These are phyloP conservation scores for Cavia porcellus DNA, from an alignment of 2,113 vertebrate genomes.

Conservation along the genomic window DNA sequence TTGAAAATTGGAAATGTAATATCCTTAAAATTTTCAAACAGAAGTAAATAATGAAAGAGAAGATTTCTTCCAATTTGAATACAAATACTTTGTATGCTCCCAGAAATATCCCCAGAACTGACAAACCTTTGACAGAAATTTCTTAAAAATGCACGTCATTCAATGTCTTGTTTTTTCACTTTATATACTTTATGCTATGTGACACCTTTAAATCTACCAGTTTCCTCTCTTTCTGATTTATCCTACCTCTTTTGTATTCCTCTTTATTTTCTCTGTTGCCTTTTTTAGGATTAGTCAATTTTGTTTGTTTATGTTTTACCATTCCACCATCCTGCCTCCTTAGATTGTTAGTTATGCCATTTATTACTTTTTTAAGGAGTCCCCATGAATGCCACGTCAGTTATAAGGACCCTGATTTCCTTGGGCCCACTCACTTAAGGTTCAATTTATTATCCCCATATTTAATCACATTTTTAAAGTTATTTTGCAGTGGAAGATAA, in stretches of 20 bases:
- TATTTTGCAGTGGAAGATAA: neutral
- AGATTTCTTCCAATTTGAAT: neutral
- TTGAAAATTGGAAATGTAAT: constrained; percentile 17
- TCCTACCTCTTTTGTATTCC: neutral
- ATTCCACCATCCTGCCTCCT: neutral
- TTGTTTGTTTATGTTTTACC: neutral
- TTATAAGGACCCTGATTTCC: neutral
- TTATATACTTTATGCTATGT: neutral
- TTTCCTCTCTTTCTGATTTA: neutral
- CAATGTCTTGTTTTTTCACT: neutral
- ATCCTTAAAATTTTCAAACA: neutral
- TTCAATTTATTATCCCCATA: neutral
- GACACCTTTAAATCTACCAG: neutral
- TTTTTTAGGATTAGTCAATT: neutral
- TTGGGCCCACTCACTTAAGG: neutral
- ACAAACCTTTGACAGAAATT: neutral
- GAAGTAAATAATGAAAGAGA: constrained; percentile 46
- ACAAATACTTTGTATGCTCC: neutral
- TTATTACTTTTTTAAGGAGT: neutral
- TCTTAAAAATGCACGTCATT: neutral
- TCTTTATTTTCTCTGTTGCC: constrained; percentile 9
- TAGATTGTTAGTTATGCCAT: neutral
- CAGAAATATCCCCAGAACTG: neutral
- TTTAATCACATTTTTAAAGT: neutral
- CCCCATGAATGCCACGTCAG: neutral